Evolutionary conservation across 37 sponge, comb jelly and placozoan genomes (phyloP), one percentile per base, ranked within the genome.

Genomic region (Cladorhizidae sp.): DNA sequence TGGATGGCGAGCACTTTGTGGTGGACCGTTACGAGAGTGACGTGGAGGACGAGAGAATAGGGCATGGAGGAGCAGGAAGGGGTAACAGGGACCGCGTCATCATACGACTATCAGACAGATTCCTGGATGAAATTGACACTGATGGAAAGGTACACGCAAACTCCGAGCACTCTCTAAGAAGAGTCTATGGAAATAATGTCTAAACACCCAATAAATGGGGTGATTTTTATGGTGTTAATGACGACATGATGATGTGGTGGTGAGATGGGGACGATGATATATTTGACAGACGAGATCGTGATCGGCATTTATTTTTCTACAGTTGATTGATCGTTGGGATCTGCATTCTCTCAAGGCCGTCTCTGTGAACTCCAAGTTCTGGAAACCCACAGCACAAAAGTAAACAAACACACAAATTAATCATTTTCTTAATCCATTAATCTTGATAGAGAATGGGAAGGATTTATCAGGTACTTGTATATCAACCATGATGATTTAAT

Each of bases 21-120:
- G 91, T 90, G 52, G 80, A 80, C 40, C 45, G 86, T 32, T 81
- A 85, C 64, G 91, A 90, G 73, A 90, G 91, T 80, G 91, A 90
- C 64, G 67, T 77, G 11, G 91, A 90, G 56, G 82, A 84, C 35
- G 82, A 80, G 20, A 61, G 62, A 2, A 37, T 54, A 3, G 2
- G 5, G 17, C 6, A 7, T 32, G 58, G 36, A 41, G 25, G 11
- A 2, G 26, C 2, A 1, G 8, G 5, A 8, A 18, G 39, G 57
- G 22, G 2, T 15, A 59, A 21, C 6, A 61, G 50, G 74, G 74
- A 62, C 32, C 67, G 76, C 2, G 23, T 85, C 22, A 28, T 80
- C 2, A 42, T 90, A 0, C 28, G 31, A 15, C 42, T 90, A 57
- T 61, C 81, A 26, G 86, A 90, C 20, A 40, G 82, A n/a, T 90